Evolutionary conservation across 2,797 vertebrate genomes (phyloP).

Genomic region (Sandelia bainsii): DNA sequence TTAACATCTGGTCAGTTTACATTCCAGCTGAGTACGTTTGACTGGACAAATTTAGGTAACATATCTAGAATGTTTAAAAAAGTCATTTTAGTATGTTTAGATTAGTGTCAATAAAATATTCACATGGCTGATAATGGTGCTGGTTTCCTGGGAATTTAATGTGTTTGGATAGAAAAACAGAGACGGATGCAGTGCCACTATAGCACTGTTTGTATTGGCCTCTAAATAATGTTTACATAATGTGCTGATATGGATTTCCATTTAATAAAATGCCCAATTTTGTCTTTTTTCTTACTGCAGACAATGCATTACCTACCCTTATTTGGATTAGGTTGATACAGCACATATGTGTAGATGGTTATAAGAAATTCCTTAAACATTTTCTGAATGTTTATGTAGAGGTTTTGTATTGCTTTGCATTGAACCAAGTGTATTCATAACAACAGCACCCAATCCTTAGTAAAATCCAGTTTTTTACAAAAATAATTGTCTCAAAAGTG

Average conservation of each 20-base stretch:
- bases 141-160: not conserved
- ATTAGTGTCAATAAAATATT: constrained; percentile 21
- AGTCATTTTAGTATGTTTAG: constrained; percentile 29
- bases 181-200: constrained; percentile 48
- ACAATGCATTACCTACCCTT: not conserved
- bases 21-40: constrained; percentile 54
- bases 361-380: not conserved
- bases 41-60: constrained; percentile 35
- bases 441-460: not conserved
- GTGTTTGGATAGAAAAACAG: constrained; percentile 24
- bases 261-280: not conserved
- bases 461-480: constrained; percentile 11
- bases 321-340: not conserved
- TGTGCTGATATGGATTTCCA: not conserved
- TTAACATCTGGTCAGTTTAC: constrained; percentile 62
- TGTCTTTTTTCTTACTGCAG: not conserved
- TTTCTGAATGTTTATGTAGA: not conserved
- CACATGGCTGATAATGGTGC: constrained; percentile 6
- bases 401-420: not conserved
- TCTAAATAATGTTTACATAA: not conserved
- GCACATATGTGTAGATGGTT: not conserved
- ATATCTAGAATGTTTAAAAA: constrained; percentile 23
- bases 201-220: constrained; percentile 11
- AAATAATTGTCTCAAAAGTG: not conserved
- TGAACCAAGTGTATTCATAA: not conserved